Evolutionary conservation across 2,888 invertebrate species (phyloP), one percentile per base, ranked within the genome.

Genomic region (Drosophila anceps): DNA sequence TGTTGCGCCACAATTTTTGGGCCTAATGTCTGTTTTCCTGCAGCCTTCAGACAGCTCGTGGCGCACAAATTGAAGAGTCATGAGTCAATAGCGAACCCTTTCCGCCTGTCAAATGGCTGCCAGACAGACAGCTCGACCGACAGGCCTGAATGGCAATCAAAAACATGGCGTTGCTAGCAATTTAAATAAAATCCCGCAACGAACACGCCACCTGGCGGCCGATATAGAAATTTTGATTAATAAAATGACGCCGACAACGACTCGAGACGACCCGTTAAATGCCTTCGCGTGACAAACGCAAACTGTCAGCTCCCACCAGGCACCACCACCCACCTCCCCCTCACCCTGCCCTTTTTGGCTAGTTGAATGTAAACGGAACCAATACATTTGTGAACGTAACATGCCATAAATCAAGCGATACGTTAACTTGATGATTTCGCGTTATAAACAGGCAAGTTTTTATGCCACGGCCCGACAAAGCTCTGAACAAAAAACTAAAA

Each of bases 361-460:
- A 48, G 48, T 35, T 61, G 73, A 63, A 70, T 85, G 76, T 85
- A 71, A 85, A 82, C 88, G 86, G 86, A 86, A 90, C 86, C 90
- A 90, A 86, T 86, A 86, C 90, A 85, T 84, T 84, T 80, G 82
- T 69, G 59, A 66, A 72, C 65, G 51, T 68, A 81, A 72, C 72
- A 76, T 73, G 82, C 76, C 76, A 84, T 84, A 90, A 90, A 86
- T 89, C 89, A 90, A 88, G 88, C 83, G 76, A 62, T 63, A 85
- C 74, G 81, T 86, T 86, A 79, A 83, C 81, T 82, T 83, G 88
- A 88, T 88, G 90, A 88, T 87, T 86, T 86, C 79, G 88, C 87
- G 85, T 82, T 89, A 85, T 83, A 85, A 87, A 88, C 89, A 86
- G 84, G 68, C 69, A 85, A 76, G 67, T 83, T 85, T 83, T 70